Evolutionary conservation across 1,140 invertebrate genomes (phyloP).

Genomic region (Drosophila gunungcola): DNA sequence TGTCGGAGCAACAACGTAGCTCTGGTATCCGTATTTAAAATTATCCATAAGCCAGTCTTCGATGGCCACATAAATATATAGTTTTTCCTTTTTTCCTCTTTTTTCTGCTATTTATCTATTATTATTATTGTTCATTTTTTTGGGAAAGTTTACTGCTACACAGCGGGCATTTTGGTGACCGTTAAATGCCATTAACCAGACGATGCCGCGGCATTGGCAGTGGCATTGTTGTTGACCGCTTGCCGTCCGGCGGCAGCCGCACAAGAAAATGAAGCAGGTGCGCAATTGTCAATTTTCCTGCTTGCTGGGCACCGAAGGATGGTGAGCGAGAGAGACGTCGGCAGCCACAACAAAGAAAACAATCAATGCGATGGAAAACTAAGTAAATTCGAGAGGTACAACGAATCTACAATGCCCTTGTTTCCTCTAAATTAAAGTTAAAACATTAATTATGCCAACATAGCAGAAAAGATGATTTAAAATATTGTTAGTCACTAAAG

Average conservation of each 20-base stretch:
- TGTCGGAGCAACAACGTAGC: conserved; percentile 31
- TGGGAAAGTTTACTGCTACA: conserved; percentile 79
- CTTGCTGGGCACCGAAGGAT: conserved; percentile 41
- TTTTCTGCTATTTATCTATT: conserved; percentile 38
- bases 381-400: background rate
- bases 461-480: too few relatives aligned
- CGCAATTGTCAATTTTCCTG: conserved; percentile 81
- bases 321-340: conserved; percentile 9
- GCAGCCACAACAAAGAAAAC: conserved; percentile 62
- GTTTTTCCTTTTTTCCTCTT: conserved; percentile 28
- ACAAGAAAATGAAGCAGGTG: conserved; percentile 79
- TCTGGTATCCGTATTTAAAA: conserved; percentile 42
- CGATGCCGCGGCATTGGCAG: conserved; percentile 70
- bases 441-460: background rate
- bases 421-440: background rate
- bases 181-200: conserved; percentile 82
- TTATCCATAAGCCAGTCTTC: conserved; percentile 37
- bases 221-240: conserved; percentile 67
- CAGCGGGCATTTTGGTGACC: conserved; percentile 76
- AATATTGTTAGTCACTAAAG: too few relatives aligned
- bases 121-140: conserved; percentile 41
- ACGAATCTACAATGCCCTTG: conserved; percentile 44
- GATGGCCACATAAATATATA: conserved; percentile 45
- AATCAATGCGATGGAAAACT: conserved; percentile 61
- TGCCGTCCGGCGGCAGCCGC: conserved; percentile 41